Percentiles rank a stretch among this genome's conserved stretches.
Conservation (phyloP, 2,113 vertebrate species). For the Thunnus thynnus region DNA sequence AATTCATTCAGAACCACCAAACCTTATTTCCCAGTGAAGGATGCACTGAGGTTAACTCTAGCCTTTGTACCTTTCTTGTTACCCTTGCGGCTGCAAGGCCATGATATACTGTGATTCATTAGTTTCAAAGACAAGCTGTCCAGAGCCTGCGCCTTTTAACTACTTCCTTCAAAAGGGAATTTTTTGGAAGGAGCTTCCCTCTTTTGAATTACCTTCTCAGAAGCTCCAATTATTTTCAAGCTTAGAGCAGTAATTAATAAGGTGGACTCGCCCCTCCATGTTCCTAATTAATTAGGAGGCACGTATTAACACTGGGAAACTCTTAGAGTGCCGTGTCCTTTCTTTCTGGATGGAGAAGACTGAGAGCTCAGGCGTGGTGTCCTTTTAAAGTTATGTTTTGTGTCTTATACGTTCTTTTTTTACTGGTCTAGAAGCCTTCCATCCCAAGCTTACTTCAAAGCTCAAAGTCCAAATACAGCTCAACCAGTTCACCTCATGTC, state of each 20-base stretch:
- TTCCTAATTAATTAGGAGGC: conserved; percentile 71
- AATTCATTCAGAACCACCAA: conserved; percentile 42
- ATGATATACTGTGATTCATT: conserved; percentile 76
- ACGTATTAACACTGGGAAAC: conserved; percentile 45
- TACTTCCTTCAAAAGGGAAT: conserved; percentile 69
- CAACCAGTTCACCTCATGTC: background rate
- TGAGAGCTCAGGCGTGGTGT: background rate
- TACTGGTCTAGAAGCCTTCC: background rate
- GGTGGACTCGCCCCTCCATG: conserved; percentile 53
- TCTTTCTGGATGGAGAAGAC: conserved; percentile 38
- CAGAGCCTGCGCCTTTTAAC: conserved; percentile 69
- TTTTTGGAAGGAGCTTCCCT: conserved; percentile 53
- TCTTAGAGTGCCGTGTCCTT: conserved; percentile 40
- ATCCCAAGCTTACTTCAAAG: conserved; percentile 16
- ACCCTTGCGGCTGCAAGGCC: conserved; percentile 63
- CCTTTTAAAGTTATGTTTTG: conserved; percentile 4
- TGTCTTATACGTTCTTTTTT: background rate
- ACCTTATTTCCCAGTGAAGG: conserved; percentile 42
- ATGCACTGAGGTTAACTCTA: conserved; percentile 53
- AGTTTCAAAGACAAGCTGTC: conserved; percentile 74
- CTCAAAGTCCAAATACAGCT: background rate
- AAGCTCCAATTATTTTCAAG: conserved; percentile 82
- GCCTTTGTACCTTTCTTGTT: conserved; percentile 64
- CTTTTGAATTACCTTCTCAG: conserved; percentile 77
- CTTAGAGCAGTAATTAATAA: conserved; percentile 82